These are phyloP conservation scores for Caenorhabditis sp. DNA, from an alignment of 2,888 invertebrate genomes.

Conservation along the genomic window DNA sequence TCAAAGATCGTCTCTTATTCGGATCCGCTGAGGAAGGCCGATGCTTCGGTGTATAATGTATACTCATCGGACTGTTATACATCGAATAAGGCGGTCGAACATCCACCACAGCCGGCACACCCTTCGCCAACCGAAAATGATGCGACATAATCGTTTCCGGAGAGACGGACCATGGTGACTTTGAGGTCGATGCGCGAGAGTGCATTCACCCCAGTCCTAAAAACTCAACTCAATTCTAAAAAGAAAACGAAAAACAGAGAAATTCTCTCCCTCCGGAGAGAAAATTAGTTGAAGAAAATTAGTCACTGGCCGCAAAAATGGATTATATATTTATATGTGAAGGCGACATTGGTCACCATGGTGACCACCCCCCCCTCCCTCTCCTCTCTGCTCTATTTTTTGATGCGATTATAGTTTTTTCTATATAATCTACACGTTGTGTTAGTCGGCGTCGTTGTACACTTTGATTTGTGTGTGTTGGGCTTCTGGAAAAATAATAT, in stretches of 20 bases:
- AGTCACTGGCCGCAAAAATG: neutral
- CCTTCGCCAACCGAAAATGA: constrained; percentile 48
- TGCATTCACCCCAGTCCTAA: neutral
- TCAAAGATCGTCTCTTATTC: constrained; percentile 21
- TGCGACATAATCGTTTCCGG: constrained; percentile 55
- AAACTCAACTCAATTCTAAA: neutral
- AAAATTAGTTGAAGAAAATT: constrained; percentile 6
- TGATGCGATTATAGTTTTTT: neutral
- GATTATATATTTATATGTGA: neutral
- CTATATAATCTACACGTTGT: neutral
- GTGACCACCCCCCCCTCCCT: neutral
- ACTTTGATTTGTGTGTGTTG: neutral
- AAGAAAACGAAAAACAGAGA: neutral
- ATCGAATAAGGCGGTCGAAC: constrained; percentile 50
- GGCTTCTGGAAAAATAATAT: neutral
- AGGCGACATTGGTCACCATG: neutral
- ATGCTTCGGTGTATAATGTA: constrained; percentile 49
- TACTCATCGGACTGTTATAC: constrained; percentile 57
- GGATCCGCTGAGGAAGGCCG: constrained; percentile 49
- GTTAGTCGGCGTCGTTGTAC: neutral
- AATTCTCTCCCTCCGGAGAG: neutral
- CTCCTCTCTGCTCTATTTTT: neutral
- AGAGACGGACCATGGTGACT: constrained; percentile 48
- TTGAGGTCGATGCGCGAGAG: constrained; percentile 11
- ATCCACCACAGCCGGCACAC: constrained; percentile 43